Conservation (phyloP, 2,113 vertebrate species). For the Odocoileus virginianus region DNA sequence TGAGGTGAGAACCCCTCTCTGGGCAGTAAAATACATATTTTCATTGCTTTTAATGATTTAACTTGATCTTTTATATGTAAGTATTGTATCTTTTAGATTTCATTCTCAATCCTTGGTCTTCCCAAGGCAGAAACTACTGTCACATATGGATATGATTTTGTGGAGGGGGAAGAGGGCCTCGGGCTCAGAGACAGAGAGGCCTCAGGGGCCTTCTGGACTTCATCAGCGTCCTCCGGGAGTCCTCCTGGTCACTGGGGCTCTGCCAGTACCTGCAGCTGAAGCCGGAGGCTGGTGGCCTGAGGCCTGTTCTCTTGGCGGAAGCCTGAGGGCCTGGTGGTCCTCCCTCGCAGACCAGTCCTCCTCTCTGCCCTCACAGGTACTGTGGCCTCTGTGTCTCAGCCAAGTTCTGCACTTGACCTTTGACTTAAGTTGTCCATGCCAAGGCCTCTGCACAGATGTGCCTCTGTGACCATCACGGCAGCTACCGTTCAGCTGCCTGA, state of each 20-base stretch:
- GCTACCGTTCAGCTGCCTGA: background rate
- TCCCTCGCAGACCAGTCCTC: background rate
- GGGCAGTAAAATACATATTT: background rate
- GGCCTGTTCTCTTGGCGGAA: background rate
- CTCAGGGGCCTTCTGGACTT: background rate
- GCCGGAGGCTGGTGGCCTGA: background rate
- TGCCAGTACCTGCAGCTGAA: background rate
- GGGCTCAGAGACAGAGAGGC: background rate
- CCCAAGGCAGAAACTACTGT: background rate
- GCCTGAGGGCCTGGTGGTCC: background rate
- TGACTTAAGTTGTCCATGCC: background rate
- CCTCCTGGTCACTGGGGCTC: background rate
- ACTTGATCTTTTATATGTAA: background rate
- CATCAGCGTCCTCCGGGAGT: background rate
- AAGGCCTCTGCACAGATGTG: background rate
- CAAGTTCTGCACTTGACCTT: background rate
- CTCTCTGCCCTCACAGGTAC: background rate
- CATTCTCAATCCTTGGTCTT: background rate
- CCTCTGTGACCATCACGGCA: background rate
- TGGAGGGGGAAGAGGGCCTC: background rate
- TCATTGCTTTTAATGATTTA: background rate
- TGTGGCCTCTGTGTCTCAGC: background rate
- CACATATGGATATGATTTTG: background rate
- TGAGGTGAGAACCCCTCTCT: background rate
- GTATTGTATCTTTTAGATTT: background rate